Base-by-base conservation (phyloP, 2,113 vertebrate genomes). In the Pungitius pungitius region DNA sequence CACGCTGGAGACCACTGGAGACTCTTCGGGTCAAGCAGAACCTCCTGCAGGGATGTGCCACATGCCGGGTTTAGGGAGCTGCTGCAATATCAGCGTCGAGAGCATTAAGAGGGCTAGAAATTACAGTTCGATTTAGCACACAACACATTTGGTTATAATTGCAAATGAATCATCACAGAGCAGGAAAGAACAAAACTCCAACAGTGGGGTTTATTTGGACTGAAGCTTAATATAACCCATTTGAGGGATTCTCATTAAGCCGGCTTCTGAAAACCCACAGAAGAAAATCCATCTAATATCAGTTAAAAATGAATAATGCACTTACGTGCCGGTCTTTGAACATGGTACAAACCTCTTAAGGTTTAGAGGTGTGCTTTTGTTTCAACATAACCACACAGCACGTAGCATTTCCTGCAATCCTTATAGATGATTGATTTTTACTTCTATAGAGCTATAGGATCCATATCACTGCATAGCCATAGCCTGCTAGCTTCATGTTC, bases 11-110 rank as follows among this genome's bases (percentile, higher is more conserved):
- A 88, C 86, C 43, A 33, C 89, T 75, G 83, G n/a, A n/a, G n/a
- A n/a, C 72, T 81, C 75, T 61, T 86, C 82, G n/a, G 83, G 80
- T 76, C 83, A 80, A 81, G 84, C 82, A 78, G 78, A 93, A 83
- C 84, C 79, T 86, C 76, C 80, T 85, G 77, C 70, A 75, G 70
- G 26, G 68, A 82, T 55, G 62, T 84, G 82, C 62, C 68, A 62
- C 75, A 2, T 67, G 68, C 67, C 37, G 54, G 14, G 67, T 82
- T 30, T 73, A 64, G 55, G n/a, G 69, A 57, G 56, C 69, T 45
- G 60, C 70, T 70, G 54, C 9, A 22, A 77, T 74, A 60, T 66
- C 55, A 70, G 62, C 37, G 72, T 79, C 13, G 6, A 15, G 26
- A 54, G 52, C 52, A n/a, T 57, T 52, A 37, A 45, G 11, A 27